Evolutionary conservation across 2,113 vertebrate species (phyloP).

Genomic region (Strix aluco): DNA sequence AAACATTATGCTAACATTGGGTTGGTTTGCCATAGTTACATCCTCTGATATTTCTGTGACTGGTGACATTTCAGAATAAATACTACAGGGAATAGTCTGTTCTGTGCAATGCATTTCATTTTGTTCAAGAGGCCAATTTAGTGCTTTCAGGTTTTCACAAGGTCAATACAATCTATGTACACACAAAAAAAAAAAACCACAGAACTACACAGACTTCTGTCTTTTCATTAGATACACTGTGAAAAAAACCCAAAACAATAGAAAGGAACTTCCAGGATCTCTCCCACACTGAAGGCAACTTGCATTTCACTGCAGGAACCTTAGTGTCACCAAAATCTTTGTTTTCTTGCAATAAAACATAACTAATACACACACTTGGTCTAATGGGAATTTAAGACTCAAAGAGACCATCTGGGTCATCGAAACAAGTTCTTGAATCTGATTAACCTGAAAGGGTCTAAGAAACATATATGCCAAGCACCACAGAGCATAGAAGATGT

Average conservation of each 20-base stretch:
- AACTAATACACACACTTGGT: neutral
- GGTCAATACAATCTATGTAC: neutral
- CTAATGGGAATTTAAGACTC: neutral
- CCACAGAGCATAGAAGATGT: neutral
- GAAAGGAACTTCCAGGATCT: neutral
- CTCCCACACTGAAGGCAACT: neutral
- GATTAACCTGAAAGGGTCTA: neutral
- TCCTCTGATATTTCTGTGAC: neutral
- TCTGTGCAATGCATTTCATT: neutral
- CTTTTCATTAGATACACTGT: neutral
- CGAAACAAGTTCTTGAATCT: neutral
- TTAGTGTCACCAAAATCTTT: neutral
- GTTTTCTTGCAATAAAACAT: neutral
- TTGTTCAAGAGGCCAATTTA: neutral
- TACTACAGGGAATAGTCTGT: neutral
- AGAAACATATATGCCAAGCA: neutral
- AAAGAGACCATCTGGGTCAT: neutral
- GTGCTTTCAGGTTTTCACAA: neutral
- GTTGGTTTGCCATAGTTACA: neutral
- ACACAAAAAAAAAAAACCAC: neutral
- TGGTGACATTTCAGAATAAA: neutral
- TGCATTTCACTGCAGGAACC: neutral
- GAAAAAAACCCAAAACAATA: rapidly evolving
- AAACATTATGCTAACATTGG: neutral
- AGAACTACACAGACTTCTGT: neutral